Evolutionary conservation across 2,888 invertebrate genomes (phyloP), one percentile per base, ranked within the genome.

Genomic region (Emmelina monodactyla): DNA sequence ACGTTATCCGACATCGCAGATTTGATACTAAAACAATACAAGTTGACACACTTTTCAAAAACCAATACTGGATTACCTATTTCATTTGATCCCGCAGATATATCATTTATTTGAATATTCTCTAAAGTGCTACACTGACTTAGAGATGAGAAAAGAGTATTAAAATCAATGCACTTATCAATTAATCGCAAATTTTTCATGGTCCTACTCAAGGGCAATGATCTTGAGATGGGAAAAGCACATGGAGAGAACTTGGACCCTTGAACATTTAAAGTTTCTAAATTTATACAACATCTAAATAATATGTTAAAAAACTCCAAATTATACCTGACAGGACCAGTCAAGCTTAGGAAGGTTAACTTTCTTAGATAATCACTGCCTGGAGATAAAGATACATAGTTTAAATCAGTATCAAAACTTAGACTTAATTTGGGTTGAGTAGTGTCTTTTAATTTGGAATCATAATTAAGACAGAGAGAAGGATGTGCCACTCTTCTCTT

Each of bases 321-420:
- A 47, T 47, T 55, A 33, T 59, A 67, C 4, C 47, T 44, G 22
- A 62, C 52, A 37, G 41, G 32, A n/a, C 66, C 68, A 40, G 35
- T 47, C 42, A 76, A 49, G 51, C 57, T 64, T 40, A 78, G 51
- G 50, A 54, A 66, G 31, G 69, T 72, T 31, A 78, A 37, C 51
- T 72, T 73, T 25, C 46, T 53, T 38, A 73, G 59, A 51, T 61
- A 75, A 32, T 50, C 42, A 40, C 44, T 50, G 12, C 41, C 40
- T 16, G 48, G 10, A 19, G 57, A 45, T n/a, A 75, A 40, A 11
- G 56, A 42, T 3, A 66, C 47, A 16, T 59, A 47, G 38, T 47
- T 46, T 31, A 42, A 51, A 28, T 55, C 36, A 19, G 42, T 40
- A 19, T 49, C 43, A 46, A 66, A 69, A 31, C 46, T 28, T 14